Base-by-base conservation (phyloP, 92 coral and sea anemone genomes). In the Paragorgia papillata region DNA sequence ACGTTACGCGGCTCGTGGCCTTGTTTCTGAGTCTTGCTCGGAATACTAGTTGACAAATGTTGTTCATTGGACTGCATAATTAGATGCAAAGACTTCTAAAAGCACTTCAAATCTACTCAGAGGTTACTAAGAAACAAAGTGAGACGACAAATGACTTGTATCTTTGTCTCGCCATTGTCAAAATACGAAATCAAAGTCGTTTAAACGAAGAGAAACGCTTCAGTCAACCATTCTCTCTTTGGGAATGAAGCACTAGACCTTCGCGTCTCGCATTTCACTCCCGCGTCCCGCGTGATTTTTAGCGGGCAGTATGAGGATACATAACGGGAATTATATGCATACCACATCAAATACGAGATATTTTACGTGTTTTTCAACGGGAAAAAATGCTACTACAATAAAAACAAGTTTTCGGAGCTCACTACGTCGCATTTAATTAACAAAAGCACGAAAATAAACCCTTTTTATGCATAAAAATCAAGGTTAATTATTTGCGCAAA, bases 31-130 rank as follows among this genome's bases (percentile, higher is more conserved):
- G 3, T 13, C 32, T 53, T 71, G 1, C n/a, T 25, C 10, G 48
- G 15, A 26, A 25, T 8, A 29, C 24, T 63, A 22, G 4, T 71
- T 39, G 62, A 29, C 54, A 31, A 22, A 56, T 56, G 62, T 2
- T 44, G 59, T 1, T 71, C 78, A 12, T 58, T 55, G 63, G 78
- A 71, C 78, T 71, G 78, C 78, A 71, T 71, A 71, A 71, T 71
- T 56, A 29, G 53, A 71, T 71, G 57, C 78, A 55, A 53, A 21
- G 58, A n/a, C n/a, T 56, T 44, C 44, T 68, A 24, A 30, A 30
- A 71, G 35, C 78, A 51, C 63, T 51, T 15, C 43, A 29, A 28
- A 1, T 13, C 27, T 27, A 30, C 57, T 8, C 63, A 15, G 12
- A 4, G 49, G 78, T 71, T 33, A 22, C 49, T 35, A 54, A 71